Percentiles rank a stretch among this genome's conserved stretches.
phyloP scores from a whole-genome alignment of 2,113 vertebrate species.

The Myotis davidii region DNA sequence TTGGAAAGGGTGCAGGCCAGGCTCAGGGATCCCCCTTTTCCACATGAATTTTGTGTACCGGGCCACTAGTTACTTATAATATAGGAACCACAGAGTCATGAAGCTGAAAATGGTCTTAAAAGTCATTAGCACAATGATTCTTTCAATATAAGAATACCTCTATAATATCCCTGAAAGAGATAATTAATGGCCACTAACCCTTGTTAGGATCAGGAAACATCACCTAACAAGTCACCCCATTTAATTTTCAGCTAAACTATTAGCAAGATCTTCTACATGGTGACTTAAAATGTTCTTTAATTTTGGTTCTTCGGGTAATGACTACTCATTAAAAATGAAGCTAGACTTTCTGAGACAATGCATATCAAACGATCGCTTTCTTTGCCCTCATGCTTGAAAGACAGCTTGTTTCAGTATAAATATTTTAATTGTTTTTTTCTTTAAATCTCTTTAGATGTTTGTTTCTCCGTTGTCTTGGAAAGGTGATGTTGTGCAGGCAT shows the following conservation, averaged over 20 bases:
- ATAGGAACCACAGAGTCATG: background rate
- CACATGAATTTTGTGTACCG: no score
- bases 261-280: background rate
- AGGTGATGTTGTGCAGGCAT: background rate
- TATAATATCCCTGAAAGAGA: background rate
- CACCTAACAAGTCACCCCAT: background rate
- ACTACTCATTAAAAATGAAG: conserved; percentile 3
- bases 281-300: conserved; percentile 31
- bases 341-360: background rate
- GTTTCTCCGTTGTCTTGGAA: background rate
- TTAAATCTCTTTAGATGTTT: background rate
- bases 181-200: background rate
- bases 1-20: no score
- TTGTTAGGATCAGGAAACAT: background rate
- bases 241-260: conserved; percentile 40
- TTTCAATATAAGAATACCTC: conserved; percentile 7
- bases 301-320: background rate
- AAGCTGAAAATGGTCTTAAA: conserved; percentile 37
- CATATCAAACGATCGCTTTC: background rate
- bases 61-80: background rate
- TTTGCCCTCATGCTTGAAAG: background rate
- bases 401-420: background rate
- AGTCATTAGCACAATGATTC: background rate
- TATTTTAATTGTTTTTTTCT: background rate
- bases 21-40: no score